Percentiles rank a stretch among this genome's conserved stretches.
Conservation (phyloP, 2,888 invertebrate genomes). For the Pollenia amentaria region DNA sequence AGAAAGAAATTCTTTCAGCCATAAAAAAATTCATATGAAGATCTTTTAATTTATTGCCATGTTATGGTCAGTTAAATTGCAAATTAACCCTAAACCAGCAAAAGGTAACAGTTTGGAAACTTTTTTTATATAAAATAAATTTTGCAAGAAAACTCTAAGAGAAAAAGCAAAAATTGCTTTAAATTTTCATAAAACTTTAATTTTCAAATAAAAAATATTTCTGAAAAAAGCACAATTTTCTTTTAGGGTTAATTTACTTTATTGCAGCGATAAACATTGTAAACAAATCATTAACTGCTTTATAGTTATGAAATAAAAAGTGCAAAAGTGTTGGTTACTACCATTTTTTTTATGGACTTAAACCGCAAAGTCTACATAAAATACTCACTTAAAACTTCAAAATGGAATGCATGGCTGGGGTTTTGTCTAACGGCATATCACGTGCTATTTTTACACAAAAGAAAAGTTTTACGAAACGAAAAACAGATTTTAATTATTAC, state of each 20-base stretch:
- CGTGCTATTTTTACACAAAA: constrained; percentile 47
- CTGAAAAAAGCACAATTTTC: neutral
- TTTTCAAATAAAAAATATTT: neutral
- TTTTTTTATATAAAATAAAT: neutral
- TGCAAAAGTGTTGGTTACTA: constrained; percentile 29
- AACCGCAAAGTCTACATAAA: constrained; percentile 19
- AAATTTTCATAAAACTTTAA: no score
- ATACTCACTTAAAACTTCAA: neutral
- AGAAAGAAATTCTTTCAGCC: constrained; percentile 58
- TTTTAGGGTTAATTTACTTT: constrained; percentile 37
- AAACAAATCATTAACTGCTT: constrained; percentile 47
- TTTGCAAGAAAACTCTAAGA: neutral
- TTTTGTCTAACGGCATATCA: constrained; percentile 64
- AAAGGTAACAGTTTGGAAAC: neutral
- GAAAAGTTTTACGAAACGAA: neutral
- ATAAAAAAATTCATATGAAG: constrained; percentile 43
- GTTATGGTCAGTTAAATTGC: constrained; percentile 53
- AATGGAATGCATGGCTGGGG: neutral
- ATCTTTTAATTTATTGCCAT: constrained; percentile 40
- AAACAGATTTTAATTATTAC: constrained; percentile 44
- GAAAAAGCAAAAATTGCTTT: no score
- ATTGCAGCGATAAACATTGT: constrained; percentile 16
- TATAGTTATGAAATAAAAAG: constrained; percentile 16
- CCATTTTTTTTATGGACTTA: constrained; percentile 20
- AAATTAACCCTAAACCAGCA: constrained; percentile 19